Conservation (phyloP, 37 sponge, comb jelly and placozoan species). For the Aphrocallistes beatrix region DNA sequence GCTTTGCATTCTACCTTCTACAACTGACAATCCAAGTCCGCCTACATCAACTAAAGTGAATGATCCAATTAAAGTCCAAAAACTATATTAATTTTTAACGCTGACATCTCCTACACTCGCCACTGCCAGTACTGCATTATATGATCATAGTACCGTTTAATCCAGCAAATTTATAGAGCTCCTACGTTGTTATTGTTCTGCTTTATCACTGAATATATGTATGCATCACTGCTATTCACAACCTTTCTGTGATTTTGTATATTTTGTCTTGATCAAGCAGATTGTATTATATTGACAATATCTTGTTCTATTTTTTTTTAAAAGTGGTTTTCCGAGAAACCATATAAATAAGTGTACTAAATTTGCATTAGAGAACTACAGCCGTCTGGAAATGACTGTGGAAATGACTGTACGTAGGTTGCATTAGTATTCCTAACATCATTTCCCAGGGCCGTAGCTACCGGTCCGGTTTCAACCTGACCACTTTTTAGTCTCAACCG, state of each 20-base stretch:
- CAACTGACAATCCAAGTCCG: background rate
- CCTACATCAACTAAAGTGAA: background rate
- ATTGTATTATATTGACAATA: conserved; percentile 11
- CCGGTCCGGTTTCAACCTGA: no score
- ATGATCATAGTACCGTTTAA: background rate
- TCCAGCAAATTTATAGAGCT: conserved; percentile 1
- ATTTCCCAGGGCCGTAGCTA: no score
- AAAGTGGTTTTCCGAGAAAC: no score
- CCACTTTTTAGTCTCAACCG: no score
- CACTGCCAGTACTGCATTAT: background rate
- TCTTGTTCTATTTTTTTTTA: no score
- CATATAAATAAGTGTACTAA: no score
- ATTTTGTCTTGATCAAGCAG: conserved; percentile 14
- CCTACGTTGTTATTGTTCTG: background rate
- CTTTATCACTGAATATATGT: conserved; percentile 1
- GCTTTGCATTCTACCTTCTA: background rate
- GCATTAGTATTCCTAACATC: no score
- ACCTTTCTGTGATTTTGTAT: conserved; percentile 15
- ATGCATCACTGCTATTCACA: no score
- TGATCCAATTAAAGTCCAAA: background rate
- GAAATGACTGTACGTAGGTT: no score
- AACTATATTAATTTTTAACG: conserved; percentile 13
- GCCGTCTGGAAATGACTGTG: no score
- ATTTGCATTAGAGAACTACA: no score
- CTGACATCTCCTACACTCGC: background rate